A percentile compares a stretch with the other conserved stretches of the same genome.
Evolutionary conservation across 2,113 vertebrate species (phyloP).

Genomic region (Cephalopterus ornatus): DNA sequence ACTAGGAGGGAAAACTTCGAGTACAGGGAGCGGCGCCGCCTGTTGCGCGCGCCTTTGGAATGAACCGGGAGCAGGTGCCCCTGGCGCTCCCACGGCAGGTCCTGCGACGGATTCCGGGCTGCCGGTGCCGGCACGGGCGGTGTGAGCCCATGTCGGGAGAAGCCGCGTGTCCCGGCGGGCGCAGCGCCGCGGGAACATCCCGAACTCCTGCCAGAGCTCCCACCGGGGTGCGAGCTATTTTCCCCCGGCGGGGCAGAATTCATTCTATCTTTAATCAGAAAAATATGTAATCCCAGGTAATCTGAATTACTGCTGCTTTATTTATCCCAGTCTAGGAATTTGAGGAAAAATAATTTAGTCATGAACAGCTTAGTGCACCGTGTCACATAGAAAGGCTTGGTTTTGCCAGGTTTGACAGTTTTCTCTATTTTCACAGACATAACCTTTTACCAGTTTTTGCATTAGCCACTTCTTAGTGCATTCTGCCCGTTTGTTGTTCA

Average conservation of each 20-base stretch:
- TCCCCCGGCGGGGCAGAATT: not conserved
- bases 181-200: not conserved
- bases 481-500: not conserved
- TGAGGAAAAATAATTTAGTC: too few species aligned
- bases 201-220: not conserved
- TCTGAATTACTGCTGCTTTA: not conserved
- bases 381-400: fast-evolving
- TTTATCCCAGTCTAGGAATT: not conserved
- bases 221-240: fast-evolving
- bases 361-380: fast-evolving
- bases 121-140: too few species aligned
- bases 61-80: fast-evolving
- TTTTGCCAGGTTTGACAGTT: too few species aligned
- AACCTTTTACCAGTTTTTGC: not conserved
- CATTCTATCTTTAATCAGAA: fast-evolving
- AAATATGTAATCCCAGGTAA: too few species aligned
- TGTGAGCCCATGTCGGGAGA: not conserved
- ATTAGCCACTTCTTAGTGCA: not conserved
- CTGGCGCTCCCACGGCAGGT: not conserved
- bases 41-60: not conserved
- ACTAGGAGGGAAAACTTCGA: fast-evolving
- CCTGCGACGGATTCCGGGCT: not conserved
- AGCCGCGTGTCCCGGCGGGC: not conserved
- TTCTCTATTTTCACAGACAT: fast-evolving
- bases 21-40: fast-evolving